phyloP scores from a whole-genome alignment of 1,140 invertebrate species.

The Hypsibius dujardini region DNA sequence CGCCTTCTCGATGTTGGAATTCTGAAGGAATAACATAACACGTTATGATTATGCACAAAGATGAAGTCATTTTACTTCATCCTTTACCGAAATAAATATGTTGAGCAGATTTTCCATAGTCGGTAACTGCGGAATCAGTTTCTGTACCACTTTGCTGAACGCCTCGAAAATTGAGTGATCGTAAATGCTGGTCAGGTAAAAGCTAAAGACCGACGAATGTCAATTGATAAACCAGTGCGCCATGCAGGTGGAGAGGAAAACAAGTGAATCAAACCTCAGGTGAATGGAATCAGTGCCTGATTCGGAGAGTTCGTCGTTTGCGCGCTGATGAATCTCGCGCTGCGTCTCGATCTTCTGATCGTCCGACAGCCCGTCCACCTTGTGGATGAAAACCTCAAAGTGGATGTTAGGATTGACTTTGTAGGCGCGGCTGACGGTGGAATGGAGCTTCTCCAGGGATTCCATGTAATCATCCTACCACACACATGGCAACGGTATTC shows the following conservation, averaged over 20 bases:
- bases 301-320: slow-evolving; percentile 81
- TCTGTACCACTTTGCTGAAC: slow-evolving; percentile 98
- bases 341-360: slow-evolving; percentile 97
- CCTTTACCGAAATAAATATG: slow-evolving; percentile 91
- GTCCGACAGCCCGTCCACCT: slow-evolving; percentile 93
- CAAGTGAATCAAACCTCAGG: slow-evolving; percentile 32
- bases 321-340: slow-evolving; percentile 86
- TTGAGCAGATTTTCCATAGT: slow-evolving; percentile 95
- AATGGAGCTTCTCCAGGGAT: slow-evolving; percentile 72
- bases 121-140: slow-evolving; percentile 88
- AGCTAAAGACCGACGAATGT: slow-evolving; percentile 42
- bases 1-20: slow-evolving; percentile 92
- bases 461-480: slow-evolving; percentile 85
- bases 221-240: no score
- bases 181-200: slow-evolving; percentile 96
- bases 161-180: slow-evolving; percentile 99
- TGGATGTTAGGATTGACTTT: slow-evolving; percentile 89
- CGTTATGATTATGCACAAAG: slow-evolving; percentile 20
- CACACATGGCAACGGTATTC: no score
- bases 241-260: no score
- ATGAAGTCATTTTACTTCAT: no score
- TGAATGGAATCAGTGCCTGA: slow-evolving; percentile 44
- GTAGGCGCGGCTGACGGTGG: slow-evolving; percentile 81
- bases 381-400: slow-evolving; percentile 96
- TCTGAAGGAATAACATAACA: slow-evolving; percentile 41